These are phyloP conservation scores for Strongylocentrotus purpuratus DNA, from an alignment of 35 echinoderm and acorn worm species.

Conservation along the genomic window DNA sequence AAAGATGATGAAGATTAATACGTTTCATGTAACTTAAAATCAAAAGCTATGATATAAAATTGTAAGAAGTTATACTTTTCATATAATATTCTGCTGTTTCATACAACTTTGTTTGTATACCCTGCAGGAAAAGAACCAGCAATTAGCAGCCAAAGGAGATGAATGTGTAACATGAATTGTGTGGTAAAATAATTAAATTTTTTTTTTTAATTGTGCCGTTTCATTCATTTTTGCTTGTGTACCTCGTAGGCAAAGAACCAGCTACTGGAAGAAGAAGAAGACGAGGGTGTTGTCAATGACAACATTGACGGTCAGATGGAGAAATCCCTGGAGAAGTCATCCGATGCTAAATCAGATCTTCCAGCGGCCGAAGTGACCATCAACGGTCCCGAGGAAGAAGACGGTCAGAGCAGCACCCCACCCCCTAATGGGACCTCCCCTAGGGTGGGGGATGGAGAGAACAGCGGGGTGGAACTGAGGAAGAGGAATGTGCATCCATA, in stretches of 20 bases:
- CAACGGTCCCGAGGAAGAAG: slow-evolving; percentile 25
- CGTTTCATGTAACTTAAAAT: too few relatives aligned
- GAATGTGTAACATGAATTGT: too few relatives aligned
- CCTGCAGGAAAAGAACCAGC: not conserved
- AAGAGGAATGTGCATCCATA: slow-evolving; percentile 55
- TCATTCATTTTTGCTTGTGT: not conserved
- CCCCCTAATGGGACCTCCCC: slow-evolving; percentile 40
- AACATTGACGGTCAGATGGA: not conserved
- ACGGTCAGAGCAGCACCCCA: not conserved
- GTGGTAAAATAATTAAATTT: not conserved
- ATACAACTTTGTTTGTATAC: not conserved
- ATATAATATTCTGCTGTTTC: not conserved
- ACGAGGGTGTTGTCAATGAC: not conserved
- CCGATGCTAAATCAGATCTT: not conserved
- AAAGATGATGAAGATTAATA: too few relatives aligned
- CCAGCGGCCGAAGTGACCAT: not conserved
- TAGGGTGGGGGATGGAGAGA: slow-evolving; percentile 27
- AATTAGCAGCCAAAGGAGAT: too few relatives aligned
- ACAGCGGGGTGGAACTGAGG: slow-evolving; percentile 64
- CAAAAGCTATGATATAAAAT: too few relatives aligned
- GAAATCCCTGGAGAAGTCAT: slow-evolving; percentile 26
- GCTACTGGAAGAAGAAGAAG: slow-evolving; percentile 25
- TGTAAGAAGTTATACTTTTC: not conserved
- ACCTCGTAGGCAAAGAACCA: not conserved
- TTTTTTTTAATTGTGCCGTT: not conserved